These are phyloP conservation scores for Daboia siamensis DNA, from an alignment of 2,113 vertebrate species.

Conservation along the genomic window DNA sequence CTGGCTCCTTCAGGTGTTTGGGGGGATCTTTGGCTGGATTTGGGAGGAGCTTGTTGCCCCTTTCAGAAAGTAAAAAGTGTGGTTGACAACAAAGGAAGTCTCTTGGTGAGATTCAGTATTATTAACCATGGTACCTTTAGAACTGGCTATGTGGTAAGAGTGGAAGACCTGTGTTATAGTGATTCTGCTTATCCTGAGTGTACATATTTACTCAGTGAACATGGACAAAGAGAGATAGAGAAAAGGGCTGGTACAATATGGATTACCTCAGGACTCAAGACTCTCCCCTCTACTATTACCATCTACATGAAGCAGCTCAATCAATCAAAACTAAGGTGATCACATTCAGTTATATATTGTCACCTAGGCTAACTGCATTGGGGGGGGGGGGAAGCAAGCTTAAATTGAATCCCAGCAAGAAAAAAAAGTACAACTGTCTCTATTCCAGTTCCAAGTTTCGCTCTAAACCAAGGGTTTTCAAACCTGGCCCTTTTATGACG, in stretches of 20 bases:
- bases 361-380: background rate
- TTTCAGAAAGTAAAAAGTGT: background rate
- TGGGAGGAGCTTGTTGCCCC: background rate
- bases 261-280: background rate
- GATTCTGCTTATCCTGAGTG: background rate
- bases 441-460: background rate
- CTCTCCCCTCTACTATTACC: background rate
- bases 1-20: background rate
- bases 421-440: background rate
- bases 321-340: background rate
- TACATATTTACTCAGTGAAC: background rate
- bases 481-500: too few relatives aligned
- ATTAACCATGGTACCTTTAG: background rate
- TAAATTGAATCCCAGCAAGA: background rate
- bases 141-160: background rate
- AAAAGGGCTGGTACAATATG: background rate
- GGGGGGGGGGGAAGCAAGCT: background rate
- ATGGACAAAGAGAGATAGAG: background rate
- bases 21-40: background rate
- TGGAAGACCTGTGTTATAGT: background rate
- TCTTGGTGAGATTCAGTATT: background rate
- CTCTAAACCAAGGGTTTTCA: background rate
- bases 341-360: background rate
- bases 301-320: background rate
- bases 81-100: background rate